Evolutionary conservation across 2,888 invertebrate genomes (phyloP).

Genomic region (Chymomyza caudatula): DNA sequence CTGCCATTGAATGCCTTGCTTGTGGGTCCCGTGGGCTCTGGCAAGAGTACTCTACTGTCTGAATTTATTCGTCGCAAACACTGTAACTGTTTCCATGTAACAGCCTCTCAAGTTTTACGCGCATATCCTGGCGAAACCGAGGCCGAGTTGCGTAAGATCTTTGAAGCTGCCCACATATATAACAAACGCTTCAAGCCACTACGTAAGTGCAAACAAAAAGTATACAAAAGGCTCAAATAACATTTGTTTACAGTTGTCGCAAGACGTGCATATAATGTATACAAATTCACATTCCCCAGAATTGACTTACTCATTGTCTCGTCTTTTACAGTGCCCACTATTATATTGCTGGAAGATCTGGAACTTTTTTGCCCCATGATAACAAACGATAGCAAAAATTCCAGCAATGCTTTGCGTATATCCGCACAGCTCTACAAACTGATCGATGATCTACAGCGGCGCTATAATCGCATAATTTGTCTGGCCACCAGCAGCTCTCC

Average conservation of each 20-base stretch:
- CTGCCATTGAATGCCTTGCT: constrained; percentile 65
- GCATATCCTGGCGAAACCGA: constrained; percentile 80
- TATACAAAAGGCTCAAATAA: background rate
- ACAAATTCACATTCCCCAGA: background rate
- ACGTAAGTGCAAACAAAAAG: constrained; percentile 28
- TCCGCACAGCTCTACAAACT: constrained; percentile 78
- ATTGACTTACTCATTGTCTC: background rate
- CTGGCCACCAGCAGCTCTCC: constrained; percentile 80
- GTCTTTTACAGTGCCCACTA: constrained; percentile 66
- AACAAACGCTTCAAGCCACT: constrained; percentile 60
- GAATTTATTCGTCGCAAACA: constrained; percentile 78
- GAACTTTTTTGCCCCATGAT: constrained; percentile 78
- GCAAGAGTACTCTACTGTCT: constrained; percentile 80
- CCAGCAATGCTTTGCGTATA: constrained; percentile 76
- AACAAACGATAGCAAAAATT: constrained; percentile 44
- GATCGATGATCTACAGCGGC: constrained; percentile 78
- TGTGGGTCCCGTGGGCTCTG: constrained; percentile 81
- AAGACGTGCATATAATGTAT: background rate
- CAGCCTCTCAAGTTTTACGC: constrained; percentile 78
- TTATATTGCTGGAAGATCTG: constrained; percentile 78
- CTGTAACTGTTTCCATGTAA: constrained; percentile 79
- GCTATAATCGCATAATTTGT: constrained; percentile 76
- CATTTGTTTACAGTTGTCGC: no score
- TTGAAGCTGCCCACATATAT: constrained; percentile 76
- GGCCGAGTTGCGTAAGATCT: constrained; percentile 77